phyloP scores from a whole-genome alignment of 2,113 vertebrate species.

The Octodon degus region DNA sequence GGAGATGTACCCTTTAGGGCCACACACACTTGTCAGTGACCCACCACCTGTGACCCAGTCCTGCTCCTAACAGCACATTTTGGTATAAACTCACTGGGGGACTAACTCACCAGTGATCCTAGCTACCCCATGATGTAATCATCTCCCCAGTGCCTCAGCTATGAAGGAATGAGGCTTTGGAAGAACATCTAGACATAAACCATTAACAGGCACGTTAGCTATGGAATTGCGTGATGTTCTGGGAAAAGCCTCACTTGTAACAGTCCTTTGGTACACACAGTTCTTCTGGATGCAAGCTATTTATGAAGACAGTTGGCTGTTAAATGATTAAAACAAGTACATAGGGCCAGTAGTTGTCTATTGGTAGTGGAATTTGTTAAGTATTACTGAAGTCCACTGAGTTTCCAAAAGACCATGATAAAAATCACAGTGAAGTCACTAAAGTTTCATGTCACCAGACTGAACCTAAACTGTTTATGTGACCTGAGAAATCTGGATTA shows the following conservation, averaged over 20 bases:
- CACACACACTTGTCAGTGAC: not conserved
- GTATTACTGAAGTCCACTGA: not conserved
- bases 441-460: not conserved
- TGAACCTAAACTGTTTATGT: not conserved
- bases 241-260: constrained; percentile 15
- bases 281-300: constrained; percentile 7
- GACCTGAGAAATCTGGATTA: not conserved
- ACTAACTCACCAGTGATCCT: not conserved
- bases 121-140: not conserved
- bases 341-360: not conserved
- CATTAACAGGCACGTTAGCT: not conserved
- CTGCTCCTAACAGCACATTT: not conserved
- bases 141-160: not conserved
- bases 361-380: not conserved
- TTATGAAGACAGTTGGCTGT: not conserved
- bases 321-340: not conserved
- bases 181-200: not conserved
- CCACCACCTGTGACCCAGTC: not conserved
- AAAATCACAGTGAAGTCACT: not conserved
- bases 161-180: not conserved
- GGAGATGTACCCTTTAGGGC: not conserved
- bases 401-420: not conserved
- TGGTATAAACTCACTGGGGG: not conserved
- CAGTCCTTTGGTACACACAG: not conserved
- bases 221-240: constrained; percentile 6